Evolutionary conservation across 2,797 vertebrate species (phyloP), one percentile per base, ranked within the genome.

Genomic region (Uromys caudimaculatus): DNA sequence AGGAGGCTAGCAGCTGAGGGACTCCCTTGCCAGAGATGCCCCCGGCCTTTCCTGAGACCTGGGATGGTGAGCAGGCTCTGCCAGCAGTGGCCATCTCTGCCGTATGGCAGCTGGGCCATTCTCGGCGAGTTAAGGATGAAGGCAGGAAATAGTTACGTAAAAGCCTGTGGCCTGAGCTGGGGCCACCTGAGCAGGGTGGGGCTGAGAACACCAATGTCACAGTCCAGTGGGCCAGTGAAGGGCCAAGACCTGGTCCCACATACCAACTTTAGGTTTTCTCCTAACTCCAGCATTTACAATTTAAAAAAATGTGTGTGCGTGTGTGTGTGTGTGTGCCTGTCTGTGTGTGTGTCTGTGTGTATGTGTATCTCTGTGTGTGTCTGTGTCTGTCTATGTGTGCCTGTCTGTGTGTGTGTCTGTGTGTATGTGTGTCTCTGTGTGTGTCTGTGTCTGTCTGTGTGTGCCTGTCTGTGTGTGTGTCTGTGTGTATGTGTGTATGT

Each of bases 101-200:
- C 54, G 71, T 82, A 19, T 5, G 50, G n/a, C 32, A 81, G 41
- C 12, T 17, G 27, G 11, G 47, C 10, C 19, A 1, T 41, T 92
- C 41, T 60, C 29, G 23, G 67, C 21, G 54, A 62, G 16, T 1
- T 1, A 83, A 44, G 71, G 41, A 44, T 32, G 44, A 85, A 23
- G 35, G 41, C 58, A 56, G 58, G 12, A 50, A 90, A 35, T 50
- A 10, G 77, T 41, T 76, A 32, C 3, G 3, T 29, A 35, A 81
- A 67, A 78, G 23, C 0, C 17, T 44, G 47, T 9, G 35, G n/a
- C 50, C 24, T 11, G 54, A 41, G n/a, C 41, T 0, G 8, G 67
- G 23, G 13, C 7, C 23, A 13, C 19, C 11, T 54, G 35, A 0
- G 82, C 11, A 19, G 44, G 19, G 88, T 0, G 16, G 44, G 56